Base-by-base conservation (phyloP, 2,797 vertebrate species). In the Sebastiscus albofasciatus region DNA sequence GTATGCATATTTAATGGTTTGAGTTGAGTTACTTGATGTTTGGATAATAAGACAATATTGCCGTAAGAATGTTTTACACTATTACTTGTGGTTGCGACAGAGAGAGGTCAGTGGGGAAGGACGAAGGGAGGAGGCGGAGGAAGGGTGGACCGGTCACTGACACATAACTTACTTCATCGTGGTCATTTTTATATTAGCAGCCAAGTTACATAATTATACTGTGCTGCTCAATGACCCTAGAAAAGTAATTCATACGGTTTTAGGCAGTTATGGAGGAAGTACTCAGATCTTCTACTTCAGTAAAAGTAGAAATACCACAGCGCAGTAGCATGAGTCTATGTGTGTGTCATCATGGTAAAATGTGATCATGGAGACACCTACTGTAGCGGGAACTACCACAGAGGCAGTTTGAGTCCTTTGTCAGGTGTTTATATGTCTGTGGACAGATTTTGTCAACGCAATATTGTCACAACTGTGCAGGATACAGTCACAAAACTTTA, bases 61-160 rank as follows among this genome's bases (percentile, higher is more conserved):
- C 42, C 20, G 65, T 24, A 39, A 65, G 22, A 79, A 27, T 36
- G 59, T 69, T 83, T 81, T 22, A 58, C 34, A 29, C 26, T 24
- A 31, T 46, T 73, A 34, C 20, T 39, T 59, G 24, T 24, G 8
- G 31, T 26, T 27, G 20, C 78, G 60, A 75, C 79, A 67, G 46
- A 71, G 71, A 77, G 76, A 77, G 80, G 81, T 86, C 78, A 64
- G 65, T 14, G 56, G 73, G 85, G 78, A 82, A 85, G 79, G 73
- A 87, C 81, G 71, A 83, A 76, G 72, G 84, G 70, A 87, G 76
- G 82, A 90, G 84, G 69, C 87, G 82, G 72, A 90, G 83, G 85
- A 88, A 88, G 88, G 84, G 84, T 82, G 88, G 88, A 67, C 65
- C 72, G 60, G 34, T 65, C 81, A 58, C 24, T 79, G 83, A 87